These are phyloP conservation scores for Drosophila austrosaltans DNA, from an alignment of 2,888 invertebrate species.

Conservation along the genomic window DNA sequence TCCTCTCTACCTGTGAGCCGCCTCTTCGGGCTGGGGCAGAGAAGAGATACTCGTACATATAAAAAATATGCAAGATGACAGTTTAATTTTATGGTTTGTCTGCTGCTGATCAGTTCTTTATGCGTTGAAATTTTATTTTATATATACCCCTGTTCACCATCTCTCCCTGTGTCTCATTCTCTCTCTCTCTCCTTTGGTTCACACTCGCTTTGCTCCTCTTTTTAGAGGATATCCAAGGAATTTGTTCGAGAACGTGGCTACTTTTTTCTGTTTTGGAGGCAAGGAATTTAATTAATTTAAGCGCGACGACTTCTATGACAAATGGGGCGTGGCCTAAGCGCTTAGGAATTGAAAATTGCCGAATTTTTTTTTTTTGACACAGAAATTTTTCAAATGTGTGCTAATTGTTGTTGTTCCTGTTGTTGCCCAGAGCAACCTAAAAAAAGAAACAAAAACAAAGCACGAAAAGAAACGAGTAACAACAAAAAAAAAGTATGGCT, in stretches of 20 bases:
- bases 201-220: constrained; percentile 7
- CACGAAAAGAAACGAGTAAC: constrained; percentile 32
- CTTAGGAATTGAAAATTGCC: constrained; percentile 54
- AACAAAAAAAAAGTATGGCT: constrained; percentile 23
- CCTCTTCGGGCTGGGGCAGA: not conserved
- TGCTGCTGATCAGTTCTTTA: constrained; percentile 83
- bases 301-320: constrained; percentile 71
- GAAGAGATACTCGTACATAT: constrained; percentile 38
- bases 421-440: constrained; percentile 43
- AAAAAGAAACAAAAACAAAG: not conserved
- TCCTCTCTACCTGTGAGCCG: constrained; percentile 3
- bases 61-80: constrained; percentile 83
- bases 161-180: constrained; percentile 12
- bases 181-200: constrained; percentile 22
- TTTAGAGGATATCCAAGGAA: constrained; percentile 36
- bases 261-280: constrained; percentile 46
- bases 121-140: constrained; percentile 73
- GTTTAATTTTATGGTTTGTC: constrained; percentile 84
- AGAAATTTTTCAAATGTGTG: constrained; percentile 61
- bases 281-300: constrained; percentile 78
- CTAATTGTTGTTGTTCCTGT: constrained; percentile 51
- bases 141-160: constrained; percentile 22
- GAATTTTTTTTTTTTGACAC: constrained; percentile 11
- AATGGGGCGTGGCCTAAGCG: constrained; percentile 70
- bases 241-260: constrained; percentile 61